Evolutionary conservation across 2,797 vertebrate genomes (phyloP), one percentile per base, ranked within the genome.

Genomic region (Xerus rutilus): DNA sequence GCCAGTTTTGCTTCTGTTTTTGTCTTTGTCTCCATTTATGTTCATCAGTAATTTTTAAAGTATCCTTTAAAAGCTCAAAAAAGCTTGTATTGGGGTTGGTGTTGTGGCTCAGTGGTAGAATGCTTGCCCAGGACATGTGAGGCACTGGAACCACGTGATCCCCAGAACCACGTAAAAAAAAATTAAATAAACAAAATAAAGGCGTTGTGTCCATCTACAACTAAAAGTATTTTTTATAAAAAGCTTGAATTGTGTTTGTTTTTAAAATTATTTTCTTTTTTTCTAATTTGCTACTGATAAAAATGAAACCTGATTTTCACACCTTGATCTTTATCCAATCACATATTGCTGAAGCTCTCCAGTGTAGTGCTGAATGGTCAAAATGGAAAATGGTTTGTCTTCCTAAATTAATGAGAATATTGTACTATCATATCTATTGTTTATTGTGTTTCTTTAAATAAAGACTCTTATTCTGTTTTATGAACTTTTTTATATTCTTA

Each of bases 401-500:
- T 72, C 30, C 35, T 76, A 17, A 23, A 21, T 49, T 49, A 54
- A 59, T 25, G 21, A 39, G 35, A 70, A 77, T n/a, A 25, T 47
- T 32, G 0, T 3, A 28, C 5, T 32, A 20, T 30, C 3, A n/a
- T 52, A 52, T 12, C 14, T 15, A 45, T 23, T 69, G 39, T 7
- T 82, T 59, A 7, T 18, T 85, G 25, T 39, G 54, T 21, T 67
- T n/a, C 5, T 88, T 88, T 18, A 39, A 39, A 65, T 45, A 64
- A 84, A 65, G 28, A 32, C 30, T 5, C n/a, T 45, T 86, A 77
- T 82, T 82, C 32, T 72, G 12, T 28, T 28, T 89, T 77, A 87
- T 49, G 7, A 79, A 78, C 65, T 86, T 67, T 67, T 82, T 49
- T 81, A 65, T 93, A 57, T n/a, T 89, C n/a, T 77, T 76, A 77